These are phyloP conservation scores for Eubasilissa splendida DNA, from an alignment of 2,888 invertebrate species.

Conservation along the genomic window DNA sequence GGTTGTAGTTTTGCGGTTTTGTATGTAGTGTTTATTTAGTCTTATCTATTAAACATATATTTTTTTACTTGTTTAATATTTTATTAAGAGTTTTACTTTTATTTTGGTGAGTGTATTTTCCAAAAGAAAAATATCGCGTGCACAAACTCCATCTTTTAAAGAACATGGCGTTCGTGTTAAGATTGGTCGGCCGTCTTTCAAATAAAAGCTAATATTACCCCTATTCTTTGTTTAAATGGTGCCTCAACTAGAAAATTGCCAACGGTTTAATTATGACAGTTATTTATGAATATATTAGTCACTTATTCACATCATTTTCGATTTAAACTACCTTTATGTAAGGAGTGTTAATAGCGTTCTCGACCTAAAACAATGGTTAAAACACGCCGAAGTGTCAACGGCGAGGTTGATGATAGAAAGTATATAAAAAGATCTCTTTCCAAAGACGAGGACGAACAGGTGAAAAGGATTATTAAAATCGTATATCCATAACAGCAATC, in stretches of 20 bases:
- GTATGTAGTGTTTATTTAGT: slow-evolving; percentile 30
- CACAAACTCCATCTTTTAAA: slow-evolving; percentile 45
- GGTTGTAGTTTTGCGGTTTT: slow-evolving; percentile 39
- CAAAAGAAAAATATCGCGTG: slow-evolving; percentile 37
- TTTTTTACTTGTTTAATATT: slow-evolving; percentile 19
- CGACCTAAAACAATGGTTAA: slow-evolving; percentile 66
- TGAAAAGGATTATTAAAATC: slow-evolving; percentile 61
- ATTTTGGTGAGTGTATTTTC: slow-evolving; percentile 47
- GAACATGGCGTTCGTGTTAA: slow-evolving; percentile 49
- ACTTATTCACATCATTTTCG: slow-evolving; percentile 8
- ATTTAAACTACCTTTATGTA: slow-evolving; percentile 37
- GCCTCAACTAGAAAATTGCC: neutral
- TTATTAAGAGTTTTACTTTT: slow-evolving; percentile 26
- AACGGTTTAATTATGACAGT: slow-evolving; percentile 1
- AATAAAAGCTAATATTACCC: slow-evolving; percentile 16
- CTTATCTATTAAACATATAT: slow-evolving; percentile 14
- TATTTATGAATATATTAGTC: slow-evolving; percentile 14
- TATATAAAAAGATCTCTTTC: slow-evolving; percentile 69
- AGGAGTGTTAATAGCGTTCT: slow-evolving; percentile 48
- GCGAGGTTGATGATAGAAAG: slow-evolving; percentile 70
- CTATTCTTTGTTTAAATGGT: slow-evolving; percentile 4
- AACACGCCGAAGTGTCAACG: slow-evolving; percentile 73
- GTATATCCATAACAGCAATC: slow-evolving; percentile 6
- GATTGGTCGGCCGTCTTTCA: slow-evolving; percentile 7
- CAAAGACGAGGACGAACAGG: slow-evolving; percentile 72